A percentile compares a stretch with the other conserved stretches of the same genome.
Conservation (phyloP, 2,888 invertebrate species). For the Protophormia terraenovae region DNA sequence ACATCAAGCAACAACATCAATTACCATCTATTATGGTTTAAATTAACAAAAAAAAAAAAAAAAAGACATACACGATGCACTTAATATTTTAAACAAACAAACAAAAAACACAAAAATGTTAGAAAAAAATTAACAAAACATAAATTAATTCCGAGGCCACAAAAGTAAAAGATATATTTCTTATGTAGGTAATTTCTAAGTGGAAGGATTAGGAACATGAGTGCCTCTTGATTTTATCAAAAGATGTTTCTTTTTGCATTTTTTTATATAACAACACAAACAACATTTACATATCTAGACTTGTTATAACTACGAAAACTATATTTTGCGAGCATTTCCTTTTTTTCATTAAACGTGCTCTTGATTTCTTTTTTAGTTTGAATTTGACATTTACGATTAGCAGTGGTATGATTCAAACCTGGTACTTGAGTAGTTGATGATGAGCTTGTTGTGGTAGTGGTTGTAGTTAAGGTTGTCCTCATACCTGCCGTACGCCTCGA, state of each 20-base stretch:
- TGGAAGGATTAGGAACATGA: no score
- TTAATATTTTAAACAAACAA: constrained; percentile 6
- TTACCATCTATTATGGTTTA: constrained; percentile 73
- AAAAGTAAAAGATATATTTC: not conserved
- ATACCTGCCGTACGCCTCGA: constrained; percentile 84
- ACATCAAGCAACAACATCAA: constrained; percentile 80
- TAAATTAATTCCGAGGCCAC: not conserved
- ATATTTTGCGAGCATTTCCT: not conserved
- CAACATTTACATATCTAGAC: constrained; percentile 29
- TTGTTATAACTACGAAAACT: constrained; percentile 47
- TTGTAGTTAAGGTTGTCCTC: constrained; percentile 82
- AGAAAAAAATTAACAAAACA: constrained; percentile 7
- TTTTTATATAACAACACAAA: constrained; percentile 37
- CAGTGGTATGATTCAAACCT: constrained; percentile 77
- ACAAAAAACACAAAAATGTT: constrained; percentile 1
- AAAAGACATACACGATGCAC: constrained; percentile 48
- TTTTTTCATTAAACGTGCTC: constrained; percentile 61
- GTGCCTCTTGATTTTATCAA: not conserved
- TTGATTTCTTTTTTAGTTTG: constrained; percentile 51
- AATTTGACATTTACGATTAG: constrained; percentile 57
- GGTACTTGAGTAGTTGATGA: constrained; percentile 82
- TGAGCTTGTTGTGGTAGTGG: constrained; percentile 81
- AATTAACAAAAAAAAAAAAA: constrained; percentile 9
- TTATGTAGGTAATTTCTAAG: no score
- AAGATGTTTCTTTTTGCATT: not conserved